Conservation (phyloP, 2,113 vertebrate species). For the Rhipidura dahli region DNA sequence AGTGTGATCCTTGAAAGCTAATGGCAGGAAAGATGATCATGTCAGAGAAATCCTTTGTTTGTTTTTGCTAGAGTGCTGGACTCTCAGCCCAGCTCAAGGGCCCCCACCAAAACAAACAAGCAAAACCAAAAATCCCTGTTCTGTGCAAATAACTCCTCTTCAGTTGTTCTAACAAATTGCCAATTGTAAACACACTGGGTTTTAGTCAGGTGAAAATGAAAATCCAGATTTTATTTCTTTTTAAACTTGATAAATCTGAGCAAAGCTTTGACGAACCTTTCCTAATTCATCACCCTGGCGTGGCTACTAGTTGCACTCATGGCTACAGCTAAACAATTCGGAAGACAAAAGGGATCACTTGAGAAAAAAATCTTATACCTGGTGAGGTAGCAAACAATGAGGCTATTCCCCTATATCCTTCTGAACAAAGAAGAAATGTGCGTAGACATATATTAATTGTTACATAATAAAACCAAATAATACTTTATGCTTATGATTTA, state of each 20-base stretch:
- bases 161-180: neutral
- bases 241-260: neutral
- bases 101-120: neutral
- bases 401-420: neutral
- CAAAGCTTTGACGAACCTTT: neutral
- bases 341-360: neutral
- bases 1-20: neutral
- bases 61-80: neutral
- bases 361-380: neutral
- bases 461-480: neutral
- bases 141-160: neutral
- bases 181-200: fast-evolving
- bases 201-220: neutral
- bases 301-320: neutral
- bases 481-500: neutral
- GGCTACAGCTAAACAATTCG: neutral
- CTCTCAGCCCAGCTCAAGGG: neutral
- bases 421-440: neutral
- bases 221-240: neutral
- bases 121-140: fast-evolving
- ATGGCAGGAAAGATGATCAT: neutral
- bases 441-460: fast-evolving
- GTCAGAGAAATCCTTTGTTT: neutral
- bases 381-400: neutral
- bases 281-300: neutral